Base-by-base conservation (phyloP, 2,797 vertebrate genomes). In the Saxicola maurus region DNA sequence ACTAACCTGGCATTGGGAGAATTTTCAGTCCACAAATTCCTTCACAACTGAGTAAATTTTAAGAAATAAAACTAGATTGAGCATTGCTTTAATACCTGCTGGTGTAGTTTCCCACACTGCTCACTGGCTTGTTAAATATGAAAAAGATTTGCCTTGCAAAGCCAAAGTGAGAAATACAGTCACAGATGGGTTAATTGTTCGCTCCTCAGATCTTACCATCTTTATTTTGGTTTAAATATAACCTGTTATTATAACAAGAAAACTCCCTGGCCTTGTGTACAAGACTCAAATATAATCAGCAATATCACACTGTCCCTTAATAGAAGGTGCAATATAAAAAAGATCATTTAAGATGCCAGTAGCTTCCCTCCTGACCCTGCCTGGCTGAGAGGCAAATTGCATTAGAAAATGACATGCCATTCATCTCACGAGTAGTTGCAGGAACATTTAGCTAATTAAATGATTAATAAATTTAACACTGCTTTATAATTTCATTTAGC, bases 401-500 rank as follows among this genome's bases (percentile, higher is more conserved):
- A 98, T 99, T 99, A 99, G 97, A 98, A 98, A 98, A 97, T 98
- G 98, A 98, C 98, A 98, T 97, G 98, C 98, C 98, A 99, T 99
- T 98, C 98, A 98, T 99, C 98, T 99, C 98, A 94, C 96, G 96
- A 97, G 97, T 98, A 98, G 98, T 98, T 98, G 98, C 98, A 97
- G 97, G 98, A 98, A 98, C 98, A 98, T 99, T 99, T 98, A 99
- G 98, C 98, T 99, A 99, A 99, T 99, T 99, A 98, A 99, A 99
- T 99, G 98, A 99, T 99, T 99, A 99, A 99, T 99, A 99, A 99
- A 99, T 99, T 99, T 98, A 98, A 98, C 98, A 98, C 98, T 98
- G 98, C 98, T 98, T 98, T 98, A 98, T 98, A 99, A 99, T 99
- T 99, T 99, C 98, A 99, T 98, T 98, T 98, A 95, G 97, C 97